Conservation (phyloP, 2,797 vertebrate genomes). For the Cyclopterus lumpus region DNA sequence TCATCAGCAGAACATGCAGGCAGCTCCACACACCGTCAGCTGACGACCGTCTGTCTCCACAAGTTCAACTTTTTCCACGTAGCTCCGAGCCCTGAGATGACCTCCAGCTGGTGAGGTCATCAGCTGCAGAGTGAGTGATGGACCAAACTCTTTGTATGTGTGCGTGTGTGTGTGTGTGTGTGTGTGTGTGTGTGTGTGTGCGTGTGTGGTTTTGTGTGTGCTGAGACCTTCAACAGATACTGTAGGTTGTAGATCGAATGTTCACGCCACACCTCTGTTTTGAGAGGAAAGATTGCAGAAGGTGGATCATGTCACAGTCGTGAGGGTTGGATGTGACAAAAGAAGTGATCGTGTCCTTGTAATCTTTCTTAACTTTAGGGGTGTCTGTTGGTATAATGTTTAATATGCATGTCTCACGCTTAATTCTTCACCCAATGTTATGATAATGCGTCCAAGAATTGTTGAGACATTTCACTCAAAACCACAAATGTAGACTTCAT, state of each 20-base stretch:
- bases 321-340: not conserved
- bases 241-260: not conserved
- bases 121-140: slow-evolving; percentile 18
- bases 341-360: not conserved
- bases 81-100: slow-evolving; percentile 35
- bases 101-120: slow-evolving; percentile 20
- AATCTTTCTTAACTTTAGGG: not conserved
- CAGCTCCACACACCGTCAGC: slow-evolving; percentile 20
- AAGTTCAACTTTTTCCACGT: slow-evolving; percentile 31
- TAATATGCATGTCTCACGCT: not conserved
- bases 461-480: not conserved
- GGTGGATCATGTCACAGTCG: not conserved
- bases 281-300: slow-evolving; percentile 35
- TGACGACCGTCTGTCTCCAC: slow-evolving; percentile 19
- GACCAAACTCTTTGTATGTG: slow-evolving; percentile 10
- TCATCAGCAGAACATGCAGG: slow-evolving; percentile 42
- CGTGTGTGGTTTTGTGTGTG: not conserved
- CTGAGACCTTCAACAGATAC: slow-evolving; percentile 20
- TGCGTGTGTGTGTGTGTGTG: not conserved
- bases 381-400: not conserved
- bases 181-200: not conserved
- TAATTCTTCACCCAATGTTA: not conserved
- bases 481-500: not conserved
- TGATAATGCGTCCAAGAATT: not conserved
- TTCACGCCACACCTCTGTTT: slow-evolving; percentile 39